Base-by-base conservation (phyloP, 2,888 invertebrate species). In the Tachina fera region DNA sequence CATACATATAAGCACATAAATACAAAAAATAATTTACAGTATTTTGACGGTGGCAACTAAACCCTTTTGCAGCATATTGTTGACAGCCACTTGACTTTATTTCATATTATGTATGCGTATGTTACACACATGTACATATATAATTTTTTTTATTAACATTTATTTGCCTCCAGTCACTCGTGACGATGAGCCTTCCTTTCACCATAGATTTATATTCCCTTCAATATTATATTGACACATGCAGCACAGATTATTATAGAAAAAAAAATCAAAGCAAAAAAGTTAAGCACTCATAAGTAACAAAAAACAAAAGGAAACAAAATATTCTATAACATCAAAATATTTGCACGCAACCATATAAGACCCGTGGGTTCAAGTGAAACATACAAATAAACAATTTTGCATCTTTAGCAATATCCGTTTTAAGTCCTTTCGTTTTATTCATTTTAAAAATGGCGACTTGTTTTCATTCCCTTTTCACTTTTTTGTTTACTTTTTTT, bases 381-480 rank as follows among this genome's bases (percentile, higher is more conserved):
- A 58, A 49, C 45, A 51, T 60, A 51, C 45, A 81, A 70, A 80
- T 43, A 74, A 80, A 79, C 53, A 74, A 74, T 63, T 79, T 74
- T 45, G 31, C 53, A 71, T 68, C 63, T 63, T 74, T 74, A 60
- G 74, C 63, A 75, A 82, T 78, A 75, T 85, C 78, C 82, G 65
- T 71, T 78, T 81, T 60, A 63, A 53, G 11, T 65, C 47, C 16
- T 61, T 49, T n/a, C 53, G 53, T 22, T 78, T 83, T 39, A 45
- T 71, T 71, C 31, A 47, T 49, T 60, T 43, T 22, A 74, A 67
- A 58, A 53, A 51, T 58, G 22, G 31, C 58, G 61, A 45, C 49
- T 49, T 47, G 75, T 49, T 45, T 77, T 41, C 22, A 22, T 45
- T 53, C 11, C 6, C 31, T 31, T 31, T 6, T 31, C 31, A 31